Evolutionary conservation across 30 jellyfish, hydroid and myxozoan genomes (phyloP), one percentile per base, ranked within the genome.

Genomic region (Aurelia sp.): DNA sequence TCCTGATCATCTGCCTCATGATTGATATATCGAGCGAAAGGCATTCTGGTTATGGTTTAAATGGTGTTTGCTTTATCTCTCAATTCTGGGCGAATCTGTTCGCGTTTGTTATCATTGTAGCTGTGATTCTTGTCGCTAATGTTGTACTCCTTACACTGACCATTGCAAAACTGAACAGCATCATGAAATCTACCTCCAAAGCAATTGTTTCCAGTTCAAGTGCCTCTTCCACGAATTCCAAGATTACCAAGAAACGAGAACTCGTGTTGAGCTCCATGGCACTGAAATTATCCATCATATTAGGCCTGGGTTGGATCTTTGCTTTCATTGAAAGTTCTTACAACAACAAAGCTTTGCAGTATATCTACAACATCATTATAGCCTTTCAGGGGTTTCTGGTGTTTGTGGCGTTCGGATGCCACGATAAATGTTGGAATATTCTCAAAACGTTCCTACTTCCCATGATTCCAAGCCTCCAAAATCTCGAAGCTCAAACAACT

Each of bases 241-340:
- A 72, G 17, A 18, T 4, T n/a, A 7, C 85, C 31, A 65, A 72
- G 27, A 83, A 63, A 76, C 71, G 55, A 55, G 67, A 62, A 31
- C 52, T 74, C 33, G 33, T 70, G 9, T 88, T 85, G 41, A 61
- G 84, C 47, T 31, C 75, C 3, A 60, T 85, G 88, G 61, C 88
- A 3, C 41, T 85, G 77, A 85, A 85, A 53, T 35, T 85, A 15
- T 85, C 94, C 2, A 63, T 75, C 30, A 59, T 85, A 24, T 57
- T 75, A 20, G 94, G 88, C 12, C 59, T 85, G 51, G 94, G 94
- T 27, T 85, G 94, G 94, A 47, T 85, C 13, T 62, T 76, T 21
- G 94, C 88, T 16, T 85, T 71, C 40, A 22, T 85, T 50, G 94
- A 65, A 8, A 72, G 83, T n/a, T n/a, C 71, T 21, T 63, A 33